phyloP scores from a whole-genome alignment of 2,888 invertebrate genomes.

The Chalcosyrphus nemorum region DNA sequence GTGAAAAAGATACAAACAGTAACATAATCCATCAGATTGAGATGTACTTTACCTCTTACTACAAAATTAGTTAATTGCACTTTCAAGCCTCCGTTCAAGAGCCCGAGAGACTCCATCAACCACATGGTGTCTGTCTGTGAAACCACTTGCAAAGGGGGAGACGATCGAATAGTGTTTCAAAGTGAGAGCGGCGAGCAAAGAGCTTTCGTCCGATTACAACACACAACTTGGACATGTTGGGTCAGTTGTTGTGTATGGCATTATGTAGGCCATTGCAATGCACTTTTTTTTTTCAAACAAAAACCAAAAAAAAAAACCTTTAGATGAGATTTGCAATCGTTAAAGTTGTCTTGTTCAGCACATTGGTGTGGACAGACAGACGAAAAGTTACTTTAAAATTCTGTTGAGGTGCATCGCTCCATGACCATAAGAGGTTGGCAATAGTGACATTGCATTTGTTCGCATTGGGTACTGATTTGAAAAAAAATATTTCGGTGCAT shows the following conservation, averaged over 20 bases:
- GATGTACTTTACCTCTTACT: too few species aligned
- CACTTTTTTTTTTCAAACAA: slow-evolving; percentile 24
- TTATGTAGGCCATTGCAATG: slow-evolving; percentile 56
- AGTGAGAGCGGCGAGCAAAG: background rate
- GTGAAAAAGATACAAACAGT: too few species aligned
- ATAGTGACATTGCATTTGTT: slow-evolving; percentile 40
- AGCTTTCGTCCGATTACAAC: slow-evolving; percentile 46
- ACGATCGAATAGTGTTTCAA: too few species aligned
- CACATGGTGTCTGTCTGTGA: too few species aligned
- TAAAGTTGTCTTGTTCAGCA: background rate
- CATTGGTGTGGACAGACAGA: too few species aligned
- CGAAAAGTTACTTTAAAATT: background rate
- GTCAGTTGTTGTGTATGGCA: slow-evolving; percentile 33
- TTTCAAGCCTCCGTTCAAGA: background rate
- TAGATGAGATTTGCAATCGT: slow-evolving; percentile 11
- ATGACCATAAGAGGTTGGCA: slow-evolving; percentile 23
- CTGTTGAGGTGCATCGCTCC: background rate
- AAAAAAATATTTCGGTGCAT: too few species aligned
- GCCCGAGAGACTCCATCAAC: too few species aligned
- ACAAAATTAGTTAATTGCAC: too few species aligned
- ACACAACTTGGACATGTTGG: slow-evolving; percentile 59
- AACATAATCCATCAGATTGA: too few species aligned
- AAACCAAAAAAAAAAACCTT: too few species aligned
- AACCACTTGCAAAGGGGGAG: too few species aligned
- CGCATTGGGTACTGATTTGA: too few species aligned